A percentile compares a stretch with the other conserved stretches of the same genome.
Conservation (phyloP, 2,797 vertebrate species). For the Sardinella longiceps region DNA sequence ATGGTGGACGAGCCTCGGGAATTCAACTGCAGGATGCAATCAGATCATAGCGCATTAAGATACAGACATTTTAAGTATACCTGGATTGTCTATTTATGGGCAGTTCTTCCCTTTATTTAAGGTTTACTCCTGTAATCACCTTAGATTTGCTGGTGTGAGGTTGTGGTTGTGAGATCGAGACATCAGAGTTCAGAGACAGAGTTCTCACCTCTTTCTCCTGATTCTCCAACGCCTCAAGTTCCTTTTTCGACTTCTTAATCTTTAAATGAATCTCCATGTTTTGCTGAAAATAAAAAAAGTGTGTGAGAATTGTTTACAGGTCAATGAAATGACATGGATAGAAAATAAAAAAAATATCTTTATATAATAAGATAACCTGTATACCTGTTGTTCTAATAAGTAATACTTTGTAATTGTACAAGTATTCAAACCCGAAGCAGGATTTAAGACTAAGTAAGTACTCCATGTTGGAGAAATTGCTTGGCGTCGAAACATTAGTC, state of each 20-base stretch:
- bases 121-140: not conserved
- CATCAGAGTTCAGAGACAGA: not conserved
- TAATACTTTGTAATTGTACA: too few species aligned
- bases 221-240: constrained; percentile 92
- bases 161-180: not conserved
- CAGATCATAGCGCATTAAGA: not conserved
- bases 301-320: constrained; percentile 38
- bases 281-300: constrained; percentile 80
- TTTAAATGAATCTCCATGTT: constrained; percentile 97
- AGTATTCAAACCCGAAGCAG: too few species aligned
- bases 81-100: not conserved
- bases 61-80: not conserved
- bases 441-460: too few species aligned
- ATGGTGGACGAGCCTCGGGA: constrained; percentile 55
- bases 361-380: not conserved
- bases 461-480: too few species aligned
- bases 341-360: not conserved
- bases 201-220: constrained; percentile 88
- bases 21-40: constrained; percentile 61
- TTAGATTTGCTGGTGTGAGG: not conserved
- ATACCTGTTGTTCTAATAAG: too few species aligned
- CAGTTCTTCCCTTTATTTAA: too few species aligned
- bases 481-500: too few species aligned
- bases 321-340: not conserved
- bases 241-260: constrained; percentile 93